phyloP scores from a whole-genome alignment of 2,888 invertebrate genomes.

The Bombyx huttoni region DNA sequence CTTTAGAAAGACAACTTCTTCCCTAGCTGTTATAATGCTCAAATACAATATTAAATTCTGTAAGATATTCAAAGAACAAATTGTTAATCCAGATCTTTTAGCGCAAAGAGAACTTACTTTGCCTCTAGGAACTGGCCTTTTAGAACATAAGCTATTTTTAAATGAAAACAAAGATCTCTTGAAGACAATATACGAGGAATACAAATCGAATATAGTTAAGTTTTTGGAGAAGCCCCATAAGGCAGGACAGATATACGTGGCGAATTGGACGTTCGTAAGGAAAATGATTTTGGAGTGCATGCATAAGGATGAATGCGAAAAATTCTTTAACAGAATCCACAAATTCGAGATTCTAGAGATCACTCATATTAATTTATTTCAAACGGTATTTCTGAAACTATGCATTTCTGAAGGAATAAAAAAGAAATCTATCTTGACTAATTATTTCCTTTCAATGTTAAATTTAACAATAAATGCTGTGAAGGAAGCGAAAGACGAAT shows the following conservation, averaged over 20 bases:
- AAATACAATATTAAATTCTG: conserved; percentile 63
- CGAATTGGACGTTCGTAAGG: conserved; percentile 71
- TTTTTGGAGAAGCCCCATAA: conserved; percentile 79
- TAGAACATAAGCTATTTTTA: conserved; percentile 46
- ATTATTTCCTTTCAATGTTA: conserved; percentile 69
- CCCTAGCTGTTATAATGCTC: conserved; percentile 72
- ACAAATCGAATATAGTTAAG: conserved; percentile 75
- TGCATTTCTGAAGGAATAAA: conserved; percentile 33
- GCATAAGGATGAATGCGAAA: conserved; percentile 68
- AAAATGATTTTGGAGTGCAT: conserved; percentile 74
- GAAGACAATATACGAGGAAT: conserved; percentile 67
- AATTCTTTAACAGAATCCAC: conserved; percentile 70
- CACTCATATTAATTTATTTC: conserved; percentile 71
- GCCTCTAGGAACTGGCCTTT: conserved; percentile 68
- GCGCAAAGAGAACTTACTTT: conserved; percentile 76
- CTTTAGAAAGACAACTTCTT: conserved; percentile 69
- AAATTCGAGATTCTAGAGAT: conserved; percentile 75
- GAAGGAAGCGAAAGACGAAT: conserved; percentile 45
- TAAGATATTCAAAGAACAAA: conserved; percentile 54
- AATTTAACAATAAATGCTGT: conserved; percentile 62
- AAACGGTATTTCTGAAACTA: conserved; percentile 68
- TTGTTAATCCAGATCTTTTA: conserved; percentile 51
- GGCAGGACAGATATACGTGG: conserved; percentile 75
- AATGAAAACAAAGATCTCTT: conserved; percentile 58
- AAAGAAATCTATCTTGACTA: conserved; percentile 52